Evolutionary conservation across 2,888 invertebrate genomes (phyloP).

Genomic region (Leptodirus hochenwartii): DNA sequence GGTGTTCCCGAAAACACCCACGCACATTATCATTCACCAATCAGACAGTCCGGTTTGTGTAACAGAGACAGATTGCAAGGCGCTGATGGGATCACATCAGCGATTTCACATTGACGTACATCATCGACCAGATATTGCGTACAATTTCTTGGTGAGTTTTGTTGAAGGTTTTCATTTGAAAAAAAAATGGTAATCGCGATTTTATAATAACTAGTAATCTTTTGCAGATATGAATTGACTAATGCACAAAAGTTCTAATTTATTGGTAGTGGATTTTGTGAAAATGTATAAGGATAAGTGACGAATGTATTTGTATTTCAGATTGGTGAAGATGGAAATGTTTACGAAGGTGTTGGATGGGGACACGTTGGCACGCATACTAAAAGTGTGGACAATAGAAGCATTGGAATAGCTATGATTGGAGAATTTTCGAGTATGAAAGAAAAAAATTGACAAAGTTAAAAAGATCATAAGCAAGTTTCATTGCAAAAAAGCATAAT

Average conservation of each 20-base stretch:
- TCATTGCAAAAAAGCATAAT: no score
- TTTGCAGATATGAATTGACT: no score
- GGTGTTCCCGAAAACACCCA: constrained; percentile 21
- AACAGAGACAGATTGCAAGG: constrained; percentile 22
- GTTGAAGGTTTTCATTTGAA: neutral
- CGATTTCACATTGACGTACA: constrained; percentile 19
- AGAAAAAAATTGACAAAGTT: no score
- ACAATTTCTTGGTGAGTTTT: constrained; percentile 23
- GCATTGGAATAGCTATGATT: constrained; percentile 6
- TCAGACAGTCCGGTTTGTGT: constrained; percentile 23
- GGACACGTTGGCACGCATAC: constrained; percentile 9
- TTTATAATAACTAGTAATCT: neutral
- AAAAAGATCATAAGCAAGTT: no score
- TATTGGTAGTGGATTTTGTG: no score
- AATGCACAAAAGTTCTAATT: no score
- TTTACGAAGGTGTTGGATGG: constrained; percentile 13
- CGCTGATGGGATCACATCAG: constrained; percentile 25
- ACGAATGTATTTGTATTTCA: constrained; percentile 7
- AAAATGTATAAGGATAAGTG: no score
- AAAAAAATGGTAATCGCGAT: neutral
- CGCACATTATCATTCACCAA: constrained; percentile 28
- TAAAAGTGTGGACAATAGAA: constrained; percentile 1
- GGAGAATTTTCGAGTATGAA: constrained; percentile 4
- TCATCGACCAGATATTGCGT: constrained; percentile 23
- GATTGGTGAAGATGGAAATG: constrained; percentile 13